Evolutionary conservation across 2,113 vertebrate genomes (phyloP).

Genomic region (Gulo gulo): DNA sequence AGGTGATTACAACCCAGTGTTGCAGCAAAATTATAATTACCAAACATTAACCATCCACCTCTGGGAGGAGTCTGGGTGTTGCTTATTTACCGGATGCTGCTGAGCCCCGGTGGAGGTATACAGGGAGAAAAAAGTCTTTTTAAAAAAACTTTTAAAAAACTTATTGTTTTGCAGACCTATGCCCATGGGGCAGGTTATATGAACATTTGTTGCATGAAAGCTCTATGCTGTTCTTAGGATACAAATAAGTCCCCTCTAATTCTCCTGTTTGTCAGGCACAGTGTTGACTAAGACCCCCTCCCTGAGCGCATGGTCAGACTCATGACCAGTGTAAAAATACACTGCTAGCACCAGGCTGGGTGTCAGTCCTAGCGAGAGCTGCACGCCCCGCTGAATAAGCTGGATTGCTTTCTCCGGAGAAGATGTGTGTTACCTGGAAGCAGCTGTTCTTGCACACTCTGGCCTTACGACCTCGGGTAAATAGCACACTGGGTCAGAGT

Average conservation of each 20-base stretch:
- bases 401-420: background rate
- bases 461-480: background rate
- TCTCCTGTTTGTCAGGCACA: background rate
- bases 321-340: background rate
- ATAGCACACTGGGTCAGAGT: background rate
- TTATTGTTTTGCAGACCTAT: constrained; percentile 46
- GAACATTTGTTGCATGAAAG: constrained; percentile 38
- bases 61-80: constrained; percentile 5
- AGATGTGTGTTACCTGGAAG: background rate
- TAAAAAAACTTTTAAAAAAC: background rate
- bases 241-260: constrained; percentile 23
- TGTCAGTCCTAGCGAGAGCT: background rate
- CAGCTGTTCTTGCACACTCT: background rate
- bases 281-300: background rate
- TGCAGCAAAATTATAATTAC: constrained; percentile 25
- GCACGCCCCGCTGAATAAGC: background rate
- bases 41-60: constrained; percentile 23
- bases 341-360: background rate
- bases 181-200: background rate
- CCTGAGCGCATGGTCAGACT: background rate
- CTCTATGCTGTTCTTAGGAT: background rate
- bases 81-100: background rate
- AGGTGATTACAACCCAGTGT: constrained; percentile 51
- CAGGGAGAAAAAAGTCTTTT: background rate
- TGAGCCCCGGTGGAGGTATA: background rate